These are phyloP conservation scores for Leptinotarsa tumamoca DNA, from an alignment of 2,888 invertebrate genomes.

Conservation along the genomic window DNA sequence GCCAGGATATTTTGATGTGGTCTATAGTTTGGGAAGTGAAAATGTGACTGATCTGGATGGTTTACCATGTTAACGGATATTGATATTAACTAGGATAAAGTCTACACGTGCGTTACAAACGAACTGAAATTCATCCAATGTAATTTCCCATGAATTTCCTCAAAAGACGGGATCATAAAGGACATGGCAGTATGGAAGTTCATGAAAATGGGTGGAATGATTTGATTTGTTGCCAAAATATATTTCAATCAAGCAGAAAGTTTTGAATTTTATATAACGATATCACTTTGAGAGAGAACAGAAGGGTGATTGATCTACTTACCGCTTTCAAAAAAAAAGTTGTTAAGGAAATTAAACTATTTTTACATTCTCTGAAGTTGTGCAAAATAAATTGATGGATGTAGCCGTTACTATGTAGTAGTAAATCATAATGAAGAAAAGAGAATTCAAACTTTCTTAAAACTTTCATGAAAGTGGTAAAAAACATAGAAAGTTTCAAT, in stretches of 20 bases:
- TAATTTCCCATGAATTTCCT: constrained; percentile 32
- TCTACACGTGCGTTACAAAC: constrained; percentile 45
- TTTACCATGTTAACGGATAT: constrained; percentile 59
- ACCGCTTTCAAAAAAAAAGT: no score
- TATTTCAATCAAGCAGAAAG: not conserved
- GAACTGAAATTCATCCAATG: constrained; percentile 33
- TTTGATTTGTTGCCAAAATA: not conserved
- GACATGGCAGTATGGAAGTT: constrained; percentile 1
- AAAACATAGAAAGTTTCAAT: no score
- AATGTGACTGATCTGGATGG: constrained; percentile 52
- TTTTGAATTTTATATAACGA: not conserved
- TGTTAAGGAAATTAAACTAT: no score
- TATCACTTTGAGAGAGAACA: no score
- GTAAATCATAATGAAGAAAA: no score
- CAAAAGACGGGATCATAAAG: constrained; percentile 7
- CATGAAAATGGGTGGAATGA: constrained; percentile 5
- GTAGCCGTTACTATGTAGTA: no score
- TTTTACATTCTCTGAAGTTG: no score
- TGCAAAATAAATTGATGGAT: no score
- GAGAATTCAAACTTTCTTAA: no score
- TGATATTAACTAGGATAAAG: constrained; percentile 58
- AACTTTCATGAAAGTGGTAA: no score
- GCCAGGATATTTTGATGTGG: constrained; percentile 33
- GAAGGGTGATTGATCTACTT: no score
- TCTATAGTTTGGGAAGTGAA: constrained; percentile 42